Base-by-base conservation (phyloP, 2,888 invertebrate genomes). In the Himalopsyche japonica region DNA sequence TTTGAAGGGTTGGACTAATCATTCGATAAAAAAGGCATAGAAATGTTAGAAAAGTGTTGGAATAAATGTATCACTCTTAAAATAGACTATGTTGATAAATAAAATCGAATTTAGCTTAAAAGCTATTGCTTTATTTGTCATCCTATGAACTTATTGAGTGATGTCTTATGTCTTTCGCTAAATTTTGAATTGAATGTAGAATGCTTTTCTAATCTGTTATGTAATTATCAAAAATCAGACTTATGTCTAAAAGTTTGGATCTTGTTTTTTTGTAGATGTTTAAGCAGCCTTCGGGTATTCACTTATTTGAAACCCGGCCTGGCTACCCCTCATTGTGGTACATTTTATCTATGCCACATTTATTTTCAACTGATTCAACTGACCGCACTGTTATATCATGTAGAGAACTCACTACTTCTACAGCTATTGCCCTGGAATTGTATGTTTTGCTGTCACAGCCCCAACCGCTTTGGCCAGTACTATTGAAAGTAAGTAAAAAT, bases 401-500 rank as follows among this genome's bases (percentile, higher is more conserved):
- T 0, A 89, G 89, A 7, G 93, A 94, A 82, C 89, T 96, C 7
- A 90, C 93, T 0, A 91, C 93, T 12, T 93, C 93, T 86, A 93
- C 94, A 3, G 94, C 94, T 2, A 92, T 96, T 15, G 94, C 94
- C 0, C 89, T 96, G 83, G 96, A 97, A 88, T 89, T 97, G 37
- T 93, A 93, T 78, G 95, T 97, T 0, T 88, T 97, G 49, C 89
- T 96, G 82, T 94, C 95, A 0, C 96, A 96, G 88, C 96, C 97
- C 0, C 96, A 96, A 88, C 95, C 96, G 0, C 95, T 95, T 81
- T 97, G 96, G 96, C 91, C 95, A 0, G 93, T 95, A 86, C 89
- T 97, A 30, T 91, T 97, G 0, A 96, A 96, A 93, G 96, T 96
- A 88, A 87, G 88, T 80, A 18, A 48, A 76, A 79, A 18, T 37